A percentile compares a stretch with the other conserved stretches of the same genome.
Conservation (phyloP, 2,888 invertebrate genomes). For the Beris morrisii region DNA sequence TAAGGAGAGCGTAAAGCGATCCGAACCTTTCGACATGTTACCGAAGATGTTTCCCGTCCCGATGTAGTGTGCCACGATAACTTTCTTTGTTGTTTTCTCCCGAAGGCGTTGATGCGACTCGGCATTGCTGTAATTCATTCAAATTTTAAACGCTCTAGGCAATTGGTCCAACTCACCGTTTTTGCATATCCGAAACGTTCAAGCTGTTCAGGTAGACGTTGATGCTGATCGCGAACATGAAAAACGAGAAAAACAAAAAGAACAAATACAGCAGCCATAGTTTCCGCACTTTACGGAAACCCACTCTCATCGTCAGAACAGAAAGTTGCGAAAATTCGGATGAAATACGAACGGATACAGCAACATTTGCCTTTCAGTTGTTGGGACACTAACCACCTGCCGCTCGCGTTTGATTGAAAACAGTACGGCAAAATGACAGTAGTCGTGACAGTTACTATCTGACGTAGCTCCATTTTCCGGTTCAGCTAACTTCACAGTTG, state of each 20-base stretch:
- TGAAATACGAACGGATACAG: too few relatives aligned
- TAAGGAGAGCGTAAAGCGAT: not conserved
- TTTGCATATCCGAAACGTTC: conserved; percentile 34
- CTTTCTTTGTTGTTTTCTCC: conserved; percentile 50
- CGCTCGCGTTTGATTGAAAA: too few relatives aligned
- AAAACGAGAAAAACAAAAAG: conserved; percentile 55
- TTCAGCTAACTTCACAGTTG: too few relatives aligned
- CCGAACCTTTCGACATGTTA: conserved; percentile 74
- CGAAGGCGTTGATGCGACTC: conserved; percentile 26
- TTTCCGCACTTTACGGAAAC: conserved; percentile 52
- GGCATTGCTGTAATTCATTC: conserved; percentile 22
- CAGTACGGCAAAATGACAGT: too few relatives aligned
- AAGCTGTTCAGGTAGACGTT: conserved; percentile 50
- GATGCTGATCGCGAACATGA: conserved; percentile 55
- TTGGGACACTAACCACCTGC: too few relatives aligned
- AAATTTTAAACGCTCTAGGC: conserved; percentile 27
- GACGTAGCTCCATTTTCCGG: too few relatives aligned
- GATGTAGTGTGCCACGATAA: conserved; percentile 86
- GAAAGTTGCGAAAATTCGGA: too few relatives aligned
- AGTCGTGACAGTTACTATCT: too few relatives aligned
- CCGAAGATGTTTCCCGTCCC: conserved; percentile 78
- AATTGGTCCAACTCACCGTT: conserved; percentile 34
- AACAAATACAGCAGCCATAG: conserved; percentile 55
- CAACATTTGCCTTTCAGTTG: too few relatives aligned
- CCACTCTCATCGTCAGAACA: conserved; percentile 13